phyloP scores from a whole-genome alignment of 92 coral and sea anemone species.

The Umimayanthus chanpuru region DNA sequence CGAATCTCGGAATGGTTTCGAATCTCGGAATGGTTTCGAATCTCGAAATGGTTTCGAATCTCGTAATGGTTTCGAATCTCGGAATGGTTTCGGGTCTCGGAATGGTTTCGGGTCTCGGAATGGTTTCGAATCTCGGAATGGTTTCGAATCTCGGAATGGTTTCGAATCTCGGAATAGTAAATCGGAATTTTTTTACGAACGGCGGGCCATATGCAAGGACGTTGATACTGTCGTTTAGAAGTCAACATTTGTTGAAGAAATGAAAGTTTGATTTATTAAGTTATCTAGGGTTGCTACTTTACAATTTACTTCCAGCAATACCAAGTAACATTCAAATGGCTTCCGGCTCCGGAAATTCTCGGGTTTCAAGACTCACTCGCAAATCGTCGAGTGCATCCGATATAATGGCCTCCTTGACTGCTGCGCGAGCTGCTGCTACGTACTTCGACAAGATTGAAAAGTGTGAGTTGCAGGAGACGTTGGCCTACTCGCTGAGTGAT shows the following conservation, averaged over 20 bases:
- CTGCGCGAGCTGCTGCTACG: conserved; percentile 90
- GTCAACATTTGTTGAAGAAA: neutral
- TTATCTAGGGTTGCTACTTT: neutral
- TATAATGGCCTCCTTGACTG: conserved; percentile 80
- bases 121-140: too few species aligned
- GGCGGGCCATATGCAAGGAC: too few species aligned
- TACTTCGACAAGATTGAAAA: conserved; percentile 98
- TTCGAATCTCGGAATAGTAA: too few species aligned
- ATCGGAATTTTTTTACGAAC: too few species aligned
- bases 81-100: too few species aligned
- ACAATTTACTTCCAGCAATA: neutral
- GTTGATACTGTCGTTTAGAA: neutral
- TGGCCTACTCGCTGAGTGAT: conserved; percentile 86
- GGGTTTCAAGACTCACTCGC: neutral
- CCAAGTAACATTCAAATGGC: conserved; percentile 13
- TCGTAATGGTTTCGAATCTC: too few species aligned
- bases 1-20: too few species aligned
- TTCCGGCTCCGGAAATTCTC: conserved; percentile 18
- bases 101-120: too few species aligned
- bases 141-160: too few species aligned
- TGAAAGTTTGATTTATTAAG: neutral
- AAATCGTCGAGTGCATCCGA: conserved; percentile 53
- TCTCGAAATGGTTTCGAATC: too few species aligned
- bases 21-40: too few species aligned
- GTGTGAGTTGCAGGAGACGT: conserved; percentile 92